phyloP scores from a whole-genome alignment of 2,113 vertebrate species.

The Marmota monax region DNA sequence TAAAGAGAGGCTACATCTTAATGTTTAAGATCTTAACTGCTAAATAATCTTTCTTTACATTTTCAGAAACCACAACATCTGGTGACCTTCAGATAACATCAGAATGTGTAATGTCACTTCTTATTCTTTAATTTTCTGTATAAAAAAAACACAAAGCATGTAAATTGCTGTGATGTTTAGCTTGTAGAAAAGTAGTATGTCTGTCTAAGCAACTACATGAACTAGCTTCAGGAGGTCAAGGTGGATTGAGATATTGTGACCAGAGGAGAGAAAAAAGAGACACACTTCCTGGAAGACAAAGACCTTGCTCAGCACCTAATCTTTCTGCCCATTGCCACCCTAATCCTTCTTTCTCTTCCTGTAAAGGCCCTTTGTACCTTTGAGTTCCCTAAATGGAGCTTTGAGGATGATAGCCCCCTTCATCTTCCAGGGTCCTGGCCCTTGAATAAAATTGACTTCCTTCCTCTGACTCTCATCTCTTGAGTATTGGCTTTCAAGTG shows the following conservation, averaged over 20 bases:
- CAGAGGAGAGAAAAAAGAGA: not conserved
- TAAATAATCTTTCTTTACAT: not conserved
- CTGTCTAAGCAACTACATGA: not conserved
- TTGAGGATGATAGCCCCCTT: not conserved
- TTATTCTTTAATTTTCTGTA: not conserved
- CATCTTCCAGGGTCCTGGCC: not conserved
- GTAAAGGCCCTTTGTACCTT: not conserved
- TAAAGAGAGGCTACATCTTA: not conserved
- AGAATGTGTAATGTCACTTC: not conserved
- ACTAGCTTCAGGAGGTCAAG: not conserved
- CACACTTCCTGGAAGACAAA: not conserved
- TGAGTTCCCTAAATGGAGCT: too few relatives aligned
- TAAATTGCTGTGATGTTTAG: not conserved
- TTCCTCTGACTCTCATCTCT: not conserved
- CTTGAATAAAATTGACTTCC: not conserved
- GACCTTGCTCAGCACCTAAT: not conserved
- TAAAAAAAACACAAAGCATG: not conserved
- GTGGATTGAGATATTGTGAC: not conserved
- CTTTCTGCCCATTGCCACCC: not conserved
- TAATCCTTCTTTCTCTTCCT: not conserved
- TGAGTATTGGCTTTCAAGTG: not conserved
- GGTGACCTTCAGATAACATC: not conserved
- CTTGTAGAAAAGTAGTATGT: not conserved
- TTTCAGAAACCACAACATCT: not conserved
- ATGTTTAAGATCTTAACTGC: not conserved